Evolutionary conservation across 2,113 vertebrate species (phyloP), one percentile per base, ranked within the genome.

Genomic region (Aptenodytes patagonicus): DNA sequence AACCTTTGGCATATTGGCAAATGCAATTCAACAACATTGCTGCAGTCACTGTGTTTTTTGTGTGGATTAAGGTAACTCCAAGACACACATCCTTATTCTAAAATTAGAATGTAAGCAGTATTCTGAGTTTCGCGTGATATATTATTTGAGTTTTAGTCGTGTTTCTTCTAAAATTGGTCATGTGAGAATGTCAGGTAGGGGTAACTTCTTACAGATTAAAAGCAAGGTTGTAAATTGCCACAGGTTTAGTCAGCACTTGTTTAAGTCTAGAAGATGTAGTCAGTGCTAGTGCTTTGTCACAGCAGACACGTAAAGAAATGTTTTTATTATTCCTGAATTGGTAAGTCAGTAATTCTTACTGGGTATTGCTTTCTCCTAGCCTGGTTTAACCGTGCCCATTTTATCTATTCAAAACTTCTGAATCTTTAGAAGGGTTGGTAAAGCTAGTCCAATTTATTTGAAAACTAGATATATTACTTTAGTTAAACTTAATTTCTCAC

Each of bases 31-130:
- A 99, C 98, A 99, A 98, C 52, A 93, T 99, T 96, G 98, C 98
- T 49, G 99, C 99, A 2, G 96, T 99, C 54, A 98, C 98, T 13
- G 98, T 99, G 40, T 99, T 99, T 97, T 99, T 99, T 71, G 98
- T 99, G 75, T 99, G 99, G 99, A 98, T 99, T 96, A 99, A 99
- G 99, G 99, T 99, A 98, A 96, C 64, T 58, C 73, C 34, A 54
- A 66, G 46, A 29, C 14, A 42, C 32, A 7, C 19, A 10, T 44
- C 42, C 64, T 75, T 76, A 17, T 54, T 89, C 26, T 84, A 58
- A 54, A 6, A 6, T 57, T 36, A 51, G 58, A 69, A 61, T 32
- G 8, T 38, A 32, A 69, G 15, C 44, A 57, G 17, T 44, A 22
- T 44, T 73, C 18, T 31, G 78, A 87, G 19, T 80, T 87, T 66